Evolutionary conservation across 1,140 invertebrate species (phyloP), one percentile per base, ranked within the genome.

Genomic region (Temnothorax curvispinosus): DNA sequence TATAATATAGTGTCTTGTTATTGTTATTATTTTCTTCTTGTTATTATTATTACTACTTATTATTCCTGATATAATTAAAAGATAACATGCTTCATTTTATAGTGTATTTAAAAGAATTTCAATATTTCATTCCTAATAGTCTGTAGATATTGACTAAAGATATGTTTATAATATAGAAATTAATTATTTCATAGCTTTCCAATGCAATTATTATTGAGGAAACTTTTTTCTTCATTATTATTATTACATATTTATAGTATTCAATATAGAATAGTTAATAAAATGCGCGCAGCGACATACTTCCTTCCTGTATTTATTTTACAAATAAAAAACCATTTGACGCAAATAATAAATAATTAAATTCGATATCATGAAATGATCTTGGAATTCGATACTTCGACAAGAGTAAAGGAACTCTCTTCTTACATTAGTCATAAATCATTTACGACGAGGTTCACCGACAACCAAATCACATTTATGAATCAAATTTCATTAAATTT

Each of bases 21-120:
- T n/a, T 1, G n/a, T 74, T 75, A 15, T 84, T 65, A 75, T 84
- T 84, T 54, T 44, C 7, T 62, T 56, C 41, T 67, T 65, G 7
- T n/a, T 54, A 52, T 32, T 72, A 72, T 52, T 67, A 32, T 47
- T 44, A 41, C 27, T 58, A 15, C 8, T 52, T 1, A 52, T 50
- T 50, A 52, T 15, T 44, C 15, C 3, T 18, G 41, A 47, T 72
- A 44, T 32, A 81, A 3, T 41, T 32, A 47, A 41, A 44, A n/a
- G 7, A 5, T 15, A 13, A 6, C 32, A 15, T 13, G 52, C 13
- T 65, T 65, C 21, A 3, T 65, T 78, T 21, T 65, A 32, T 41
- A 50, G 47, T 3, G 18, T 18, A 77, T 8, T 78, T 77, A 27
- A 27, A 27, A 35, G 21, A 78, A 21, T 3, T 38, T 65, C n/a